Base-by-base conservation (phyloP, 2,113 vertebrate genomes). In the Chunga burmeisteri region DNA sequence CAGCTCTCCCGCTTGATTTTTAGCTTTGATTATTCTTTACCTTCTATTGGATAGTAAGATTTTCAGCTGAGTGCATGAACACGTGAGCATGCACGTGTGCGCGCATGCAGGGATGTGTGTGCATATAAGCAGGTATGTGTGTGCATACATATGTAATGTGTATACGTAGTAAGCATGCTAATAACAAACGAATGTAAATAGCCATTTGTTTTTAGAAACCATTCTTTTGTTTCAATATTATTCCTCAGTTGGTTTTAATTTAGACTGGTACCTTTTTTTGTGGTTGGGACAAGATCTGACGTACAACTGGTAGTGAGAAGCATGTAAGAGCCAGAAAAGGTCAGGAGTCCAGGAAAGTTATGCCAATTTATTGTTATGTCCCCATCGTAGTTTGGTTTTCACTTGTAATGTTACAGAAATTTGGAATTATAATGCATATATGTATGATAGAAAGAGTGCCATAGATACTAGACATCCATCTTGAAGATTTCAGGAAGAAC, bases 51-150 rank as follows among this genome's bases (percentile, higher is more conserved):
- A 29, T 12, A 21, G 16, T 14, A 25, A 78, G 7, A 59, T 84
- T 81, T 91, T 55, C n/a, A 63, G 18, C 7, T 81, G 67, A 47
- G 67, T 42, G 8, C 4, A 21, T 14, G 7, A 22, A 26, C 17
- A 15, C 42, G 13, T 22, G 10, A 66, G 25, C 9, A 32, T 17
- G 34, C 18, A 59, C 38, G 16, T 32, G 22, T 27, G 22, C 5
- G 11, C 3, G 3, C 0, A 2, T 20, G 15, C 25, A 52, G 20
- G 29, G 7, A 3, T 3, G 2, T 42, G 6, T 6, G 2, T 25
- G 12, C 6, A 4, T 38, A 6, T 34, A 21, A 16, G 5, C 11
- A 22, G 22, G 26, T 32, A 23, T 10, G 13, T 9, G 14, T 7
- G 10, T 66, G 30, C 14, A 12, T 59, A 30, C 9, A 18, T 13